Evolutionary conservation across 2,797 vertebrate genomes (phyloP), one percentile per base, ranked within the genome.

Genomic region (Crossoptilon crossoptilon): DNA sequence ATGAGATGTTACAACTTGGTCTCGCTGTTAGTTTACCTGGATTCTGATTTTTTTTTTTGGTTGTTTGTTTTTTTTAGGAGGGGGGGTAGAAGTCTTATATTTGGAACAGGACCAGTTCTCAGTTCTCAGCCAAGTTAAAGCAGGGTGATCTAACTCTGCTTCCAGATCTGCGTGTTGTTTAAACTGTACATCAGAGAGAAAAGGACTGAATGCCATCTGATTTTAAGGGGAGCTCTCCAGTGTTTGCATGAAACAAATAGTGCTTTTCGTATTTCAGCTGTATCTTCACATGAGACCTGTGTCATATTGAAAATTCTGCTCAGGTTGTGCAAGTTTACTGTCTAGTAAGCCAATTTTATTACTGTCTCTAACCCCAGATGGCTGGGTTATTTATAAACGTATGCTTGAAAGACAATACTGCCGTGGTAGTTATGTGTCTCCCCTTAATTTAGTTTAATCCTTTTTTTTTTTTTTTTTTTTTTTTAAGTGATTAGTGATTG

Each of bases 91-190:
- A 46, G 53, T 55, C 53, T 83, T 64, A n/a, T 35, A 63, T 88
- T 83, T 76, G 89, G 72, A 94, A 71, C 10, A 4, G 31, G 62
- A 82, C 53, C 23, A 24, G 48, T 49, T 77, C 37, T 91, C 23
- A 24, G 48, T 49, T 77, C 44, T 91, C n/a, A 27, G 89, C 14
- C 55, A 27, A 55, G 72, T 92, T 93, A 46, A 90, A 80, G 79
- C 58, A 53, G 89, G 66, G 9, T 91, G 68, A 71, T 73, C 68
- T 85, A 44, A 35, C 23, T 84, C 43, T 84, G 43, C 70, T 84
- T 86, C 58, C 80, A 70, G 73, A 75, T 71, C 76, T 92, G 33
- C 72, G 87, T 75, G 80, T 81, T 43, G 82, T 95, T 91, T 89
- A 92, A 94, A 85, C 33, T 73, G 35, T 74, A 49, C 48, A 27